These are phyloP conservation scores for Epinephelus fuscoguttatus DNA, from an alignment of 2,113 vertebrate species.

Conservation along the genomic window DNA sequence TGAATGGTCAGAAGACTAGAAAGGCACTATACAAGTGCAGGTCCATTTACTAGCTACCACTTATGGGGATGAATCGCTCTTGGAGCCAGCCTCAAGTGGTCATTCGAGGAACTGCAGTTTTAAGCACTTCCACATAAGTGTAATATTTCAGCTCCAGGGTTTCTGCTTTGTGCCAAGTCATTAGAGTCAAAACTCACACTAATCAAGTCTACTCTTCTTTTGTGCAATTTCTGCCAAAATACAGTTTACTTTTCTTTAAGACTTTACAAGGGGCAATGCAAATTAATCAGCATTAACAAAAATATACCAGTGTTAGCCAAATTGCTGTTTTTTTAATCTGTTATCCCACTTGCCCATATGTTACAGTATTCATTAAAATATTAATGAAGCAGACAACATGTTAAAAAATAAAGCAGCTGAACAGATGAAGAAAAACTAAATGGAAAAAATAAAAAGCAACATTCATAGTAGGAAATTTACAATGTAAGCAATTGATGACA, in stretches of 20 bases:
- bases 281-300: too few species aligned
- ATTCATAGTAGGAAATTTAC: not conserved
- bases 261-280: not conserved
- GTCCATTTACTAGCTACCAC: too few species aligned
- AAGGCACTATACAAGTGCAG: too few species aligned
- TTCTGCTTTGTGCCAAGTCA: not conserved
- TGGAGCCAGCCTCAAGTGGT: too few species aligned
- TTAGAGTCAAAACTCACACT: not conserved
- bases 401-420: not conserved
- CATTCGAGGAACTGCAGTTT: too few species aligned
- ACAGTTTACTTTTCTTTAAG: not conserved
- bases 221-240: not conserved
- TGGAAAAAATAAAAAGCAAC: not conserved
- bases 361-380: not conserved
- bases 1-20: too few species aligned
- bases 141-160: too few species aligned
- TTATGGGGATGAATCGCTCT: too few species aligned
- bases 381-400: not conserved
- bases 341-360: not conserved
- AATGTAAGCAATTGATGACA: not conserved
- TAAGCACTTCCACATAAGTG: too few species aligned
- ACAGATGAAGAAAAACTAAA: not conserved
- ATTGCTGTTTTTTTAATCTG: not conserved
- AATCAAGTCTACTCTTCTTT: not conserved
- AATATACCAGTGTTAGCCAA: not conserved